These are phyloP conservation scores for Lepas anatifera DNA, from an alignment of 2,888 invertebrate species.

Conservation along the genomic window DNA sequence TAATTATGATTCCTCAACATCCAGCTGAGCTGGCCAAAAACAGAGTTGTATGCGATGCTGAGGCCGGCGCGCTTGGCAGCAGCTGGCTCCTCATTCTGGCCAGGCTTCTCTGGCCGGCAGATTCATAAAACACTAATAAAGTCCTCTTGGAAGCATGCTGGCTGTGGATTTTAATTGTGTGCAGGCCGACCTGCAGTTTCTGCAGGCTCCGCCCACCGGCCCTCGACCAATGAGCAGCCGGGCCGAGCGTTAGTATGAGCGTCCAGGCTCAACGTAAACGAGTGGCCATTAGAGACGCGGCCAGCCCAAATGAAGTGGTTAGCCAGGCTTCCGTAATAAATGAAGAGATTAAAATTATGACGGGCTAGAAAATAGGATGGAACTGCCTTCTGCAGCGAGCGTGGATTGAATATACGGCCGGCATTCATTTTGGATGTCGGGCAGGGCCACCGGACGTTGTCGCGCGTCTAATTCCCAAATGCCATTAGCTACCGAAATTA, in stretches of 20 bases:
- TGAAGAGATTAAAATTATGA: constrained; percentile 10
- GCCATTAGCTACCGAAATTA: constrained; percentile 3
- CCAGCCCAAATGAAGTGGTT: constrained; percentile 4
- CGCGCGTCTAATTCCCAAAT: background rate
- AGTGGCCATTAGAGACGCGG: background rate
- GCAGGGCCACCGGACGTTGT: background rate
- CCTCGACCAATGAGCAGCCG: background rate
- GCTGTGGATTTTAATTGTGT: background rate
- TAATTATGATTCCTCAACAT: constrained; percentile 10
- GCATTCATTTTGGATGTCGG: background rate
- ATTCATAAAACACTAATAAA: constrained; percentile 10
- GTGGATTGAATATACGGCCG: constrained; percentile 2
- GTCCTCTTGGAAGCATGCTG: background rate
- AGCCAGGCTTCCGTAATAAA: constrained; percentile 10
- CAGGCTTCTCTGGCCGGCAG: background rate
- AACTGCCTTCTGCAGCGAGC: constrained; percentile 1
- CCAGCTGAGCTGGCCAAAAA: background rate
- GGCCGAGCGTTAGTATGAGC: background rate
- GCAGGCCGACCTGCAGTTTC: background rate
- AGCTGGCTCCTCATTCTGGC: background rate
- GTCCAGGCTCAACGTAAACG: constrained; percentile 2
- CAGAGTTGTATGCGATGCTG: no score
- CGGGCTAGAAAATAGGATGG: constrained; percentile 9
- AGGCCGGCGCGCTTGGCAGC: background rate
- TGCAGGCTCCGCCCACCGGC: background rate